Percentiles rank a stretch among this genome's conserved stretches.
These are phyloP conservation scores for Mythimna ferrago DNA, from an alignment of 2,888 invertebrate genomes.

Conservation along the genomic window DNA sequence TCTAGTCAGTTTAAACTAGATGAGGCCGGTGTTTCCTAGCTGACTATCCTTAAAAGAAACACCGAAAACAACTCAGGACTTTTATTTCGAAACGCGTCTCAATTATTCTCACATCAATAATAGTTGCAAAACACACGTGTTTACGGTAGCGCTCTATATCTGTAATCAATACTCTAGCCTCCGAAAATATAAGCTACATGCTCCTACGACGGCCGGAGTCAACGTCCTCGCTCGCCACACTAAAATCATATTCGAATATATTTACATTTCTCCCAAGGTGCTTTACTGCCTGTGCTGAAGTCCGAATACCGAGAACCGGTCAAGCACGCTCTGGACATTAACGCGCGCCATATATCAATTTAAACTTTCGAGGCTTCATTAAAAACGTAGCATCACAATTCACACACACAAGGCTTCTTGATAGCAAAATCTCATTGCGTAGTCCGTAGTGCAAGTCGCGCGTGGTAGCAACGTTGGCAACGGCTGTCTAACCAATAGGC, in stretches of 20 bases:
- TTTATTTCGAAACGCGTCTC: background rate
- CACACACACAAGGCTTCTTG: background rate
- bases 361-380: constrained; percentile 51
- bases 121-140: background rate
- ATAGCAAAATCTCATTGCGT: background rate
- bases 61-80: no score
- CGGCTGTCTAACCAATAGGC: constrained; percentile 10
- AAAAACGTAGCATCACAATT: constrained; percentile 9
- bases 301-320: constrained; percentile 66
- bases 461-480: background rate
- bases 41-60: no score
- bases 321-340: constrained; percentile 60
- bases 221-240: constrained; percentile 78
- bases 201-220: constrained; percentile 70
- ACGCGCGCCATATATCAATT: constrained; percentile 51
- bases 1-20: no score
- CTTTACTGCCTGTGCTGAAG: constrained; percentile 70
- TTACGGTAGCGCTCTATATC: constrained; percentile 27
- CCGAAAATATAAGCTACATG: constrained; percentile 68
- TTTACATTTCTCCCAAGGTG: constrained; percentile 79
- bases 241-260: constrained; percentile 82
- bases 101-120: background rate
- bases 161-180: constrained; percentile 52
- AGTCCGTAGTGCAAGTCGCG: background rate
- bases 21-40: no score